These are phyloP conservation scores for Podocnemis expansa DNA, from an alignment of 2,113 vertebrate species.

Conservation along the genomic window DNA sequence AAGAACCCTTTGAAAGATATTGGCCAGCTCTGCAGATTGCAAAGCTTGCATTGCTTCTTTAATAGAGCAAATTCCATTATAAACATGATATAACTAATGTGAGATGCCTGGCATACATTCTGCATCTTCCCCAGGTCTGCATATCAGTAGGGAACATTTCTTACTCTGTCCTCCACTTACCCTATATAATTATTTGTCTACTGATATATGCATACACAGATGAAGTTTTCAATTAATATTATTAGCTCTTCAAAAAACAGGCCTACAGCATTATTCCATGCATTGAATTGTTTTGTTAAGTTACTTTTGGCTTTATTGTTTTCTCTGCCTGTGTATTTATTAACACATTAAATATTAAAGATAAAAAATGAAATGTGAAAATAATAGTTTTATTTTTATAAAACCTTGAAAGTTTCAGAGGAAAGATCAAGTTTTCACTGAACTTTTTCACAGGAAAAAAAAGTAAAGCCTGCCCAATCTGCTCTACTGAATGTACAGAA, in stretches of 20 bases:
- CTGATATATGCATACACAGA: background rate
- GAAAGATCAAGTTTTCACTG: background rate
- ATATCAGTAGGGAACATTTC: background rate
- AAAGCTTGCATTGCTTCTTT: background rate
- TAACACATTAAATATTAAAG: background rate
- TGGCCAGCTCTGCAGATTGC: background rate
- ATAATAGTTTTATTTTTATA: background rate
- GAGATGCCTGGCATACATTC: background rate
- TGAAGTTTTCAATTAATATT: background rate
- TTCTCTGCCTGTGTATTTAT: background rate
- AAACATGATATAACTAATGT: fast-evolving
- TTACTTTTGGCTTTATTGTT: background rate
- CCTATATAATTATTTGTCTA: background rate
- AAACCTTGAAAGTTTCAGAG: background rate
- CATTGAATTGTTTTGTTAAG: background rate
- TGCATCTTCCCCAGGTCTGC: background rate
- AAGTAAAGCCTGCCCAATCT: background rate
- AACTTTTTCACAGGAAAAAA: background rate
- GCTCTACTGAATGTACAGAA: background rate
- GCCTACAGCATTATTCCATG: background rate
- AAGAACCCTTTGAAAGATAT: background rate
- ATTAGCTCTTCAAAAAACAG: background rate
- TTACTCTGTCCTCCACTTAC: background rate
- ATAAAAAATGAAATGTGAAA: background rate
- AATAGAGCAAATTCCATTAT: background rate